These are phyloP conservation scores for Mythimna impura DNA, from an alignment of 2,888 invertebrate genomes.

Conservation along the genomic window DNA sequence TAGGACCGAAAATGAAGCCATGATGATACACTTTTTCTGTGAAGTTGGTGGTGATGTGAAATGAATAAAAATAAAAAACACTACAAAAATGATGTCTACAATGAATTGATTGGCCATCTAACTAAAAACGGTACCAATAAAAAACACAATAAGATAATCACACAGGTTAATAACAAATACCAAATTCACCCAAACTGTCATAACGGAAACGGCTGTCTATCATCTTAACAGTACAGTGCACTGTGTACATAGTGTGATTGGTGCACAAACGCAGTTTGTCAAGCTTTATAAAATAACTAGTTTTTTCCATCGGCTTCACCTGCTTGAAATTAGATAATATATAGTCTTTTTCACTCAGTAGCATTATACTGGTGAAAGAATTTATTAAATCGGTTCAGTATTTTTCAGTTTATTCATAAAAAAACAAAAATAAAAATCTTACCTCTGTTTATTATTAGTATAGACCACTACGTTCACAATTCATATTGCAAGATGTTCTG, in stretches of 20 bases:
- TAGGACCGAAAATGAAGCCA: neutral
- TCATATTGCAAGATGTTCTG: neutral
- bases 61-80: neutral
- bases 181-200: constrained; percentile 41
- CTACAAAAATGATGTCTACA: constrained; percentile 28
- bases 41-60: neutral
- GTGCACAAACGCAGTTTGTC: neutral
- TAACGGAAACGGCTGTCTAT: constrained; percentile 43
- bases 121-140: constrained; percentile 14
- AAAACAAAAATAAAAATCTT: too few relatives aligned
- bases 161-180: constrained; percentile 46
- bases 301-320: too few relatives aligned
- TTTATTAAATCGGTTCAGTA: too few relatives aligned
- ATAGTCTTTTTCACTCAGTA: too few relatives aligned
- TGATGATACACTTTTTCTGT: neutral
- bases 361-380: too few relatives aligned
- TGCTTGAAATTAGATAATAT: too few relatives aligned
- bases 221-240: neutral
- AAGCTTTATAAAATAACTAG: neutral
- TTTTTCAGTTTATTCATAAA: too few relatives aligned
- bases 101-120: constrained; percentile 15
- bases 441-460: too few relatives aligned
- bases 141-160: constrained; percentile 25
- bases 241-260: neutral
- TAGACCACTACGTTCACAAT: too few relatives aligned